These are phyloP conservation scores for Drosophila ohnishii DNA, from an alignment of 1,140 invertebrate genomes.

Conservation along the genomic window DNA sequence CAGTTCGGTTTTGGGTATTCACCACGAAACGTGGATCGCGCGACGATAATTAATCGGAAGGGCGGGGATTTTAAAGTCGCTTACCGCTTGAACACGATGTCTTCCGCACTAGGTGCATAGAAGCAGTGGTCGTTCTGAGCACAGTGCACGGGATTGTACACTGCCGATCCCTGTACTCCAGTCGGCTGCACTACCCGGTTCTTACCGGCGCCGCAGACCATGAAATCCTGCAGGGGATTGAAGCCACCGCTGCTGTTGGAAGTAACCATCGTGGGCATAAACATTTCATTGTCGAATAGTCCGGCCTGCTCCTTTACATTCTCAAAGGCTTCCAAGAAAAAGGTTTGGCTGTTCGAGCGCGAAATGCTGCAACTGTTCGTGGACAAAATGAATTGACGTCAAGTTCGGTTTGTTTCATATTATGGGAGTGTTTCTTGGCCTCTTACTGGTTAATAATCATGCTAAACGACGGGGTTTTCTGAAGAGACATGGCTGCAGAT, in stretches of 20 bases:
- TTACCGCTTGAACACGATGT: background rate
- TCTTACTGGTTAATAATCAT: constrained; percentile 34
- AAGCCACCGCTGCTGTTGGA: background rate
- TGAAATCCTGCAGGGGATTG: background rate
- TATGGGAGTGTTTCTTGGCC: too few species aligned
- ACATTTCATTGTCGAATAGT: background rate
- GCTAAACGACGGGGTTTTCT: constrained; percentile 12
- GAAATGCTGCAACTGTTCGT: constrained; percentile 11
- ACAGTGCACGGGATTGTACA: background rate
- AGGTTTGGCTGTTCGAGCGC: constrained; percentile 5
- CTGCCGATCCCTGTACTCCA: background rate
- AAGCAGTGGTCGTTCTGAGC: background rate
- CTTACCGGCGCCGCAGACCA: background rate
- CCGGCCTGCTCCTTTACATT: background rate
- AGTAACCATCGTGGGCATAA: background rate
- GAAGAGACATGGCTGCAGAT: constrained; percentile 12
- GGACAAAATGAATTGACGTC: background rate
- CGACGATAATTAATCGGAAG: constrained; percentile 10
- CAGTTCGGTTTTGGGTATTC: constrained; percentile 6
- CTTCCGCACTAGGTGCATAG: too few species aligned
- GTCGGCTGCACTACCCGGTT: background rate
- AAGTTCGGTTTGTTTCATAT: background rate
- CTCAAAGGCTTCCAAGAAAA: background rate
- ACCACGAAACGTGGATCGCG: background rate
- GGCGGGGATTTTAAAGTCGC: constrained; percentile 16